Evolutionary conservation across 2,888 invertebrate genomes (phyloP).

Genomic region (Rhyacophila evoluta): DNA sequence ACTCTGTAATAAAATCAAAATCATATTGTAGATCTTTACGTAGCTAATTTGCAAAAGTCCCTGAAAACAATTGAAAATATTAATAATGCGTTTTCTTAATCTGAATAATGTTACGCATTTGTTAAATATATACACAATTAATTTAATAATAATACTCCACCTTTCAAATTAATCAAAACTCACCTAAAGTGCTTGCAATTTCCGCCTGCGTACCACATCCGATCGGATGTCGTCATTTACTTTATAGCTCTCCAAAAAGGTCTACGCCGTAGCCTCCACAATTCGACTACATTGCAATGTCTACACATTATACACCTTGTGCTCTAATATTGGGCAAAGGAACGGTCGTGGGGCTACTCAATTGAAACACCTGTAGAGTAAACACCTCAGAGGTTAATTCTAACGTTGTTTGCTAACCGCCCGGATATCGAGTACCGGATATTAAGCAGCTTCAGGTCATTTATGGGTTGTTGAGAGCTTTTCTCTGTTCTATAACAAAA

Average conservation of each 20-base stretch:
- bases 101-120: too few relatives aligned
- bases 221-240: slow-evolving; percentile 47
- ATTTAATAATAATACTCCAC: too few relatives aligned
- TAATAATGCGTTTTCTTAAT: too few relatives aligned
- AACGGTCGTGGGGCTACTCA: background rate
- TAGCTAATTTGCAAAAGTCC: too few relatives aligned
- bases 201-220: slow-evolving; percentile 45
- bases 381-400: slow-evolving; percentile 32
- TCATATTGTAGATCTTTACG: too few relatives aligned
- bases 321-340: background rate
- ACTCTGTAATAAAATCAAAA: too few relatives aligned
- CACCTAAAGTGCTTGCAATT: slow-evolving; percentile 29
- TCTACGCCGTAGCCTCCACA: slow-evolving; percentile 5
- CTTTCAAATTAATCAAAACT: slow-evolving; percentile 23
- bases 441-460: too few relatives aligned
- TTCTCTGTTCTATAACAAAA: too few relatives aligned
- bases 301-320: slow-evolving; percentile 1
- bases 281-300: slow-evolving; percentile 13
- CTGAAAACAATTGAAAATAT: too few relatives aligned
- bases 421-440: background rate
- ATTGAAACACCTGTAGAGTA: background rate
- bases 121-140: too few relatives aligned
- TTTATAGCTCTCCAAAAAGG: background rate
- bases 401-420: slow-evolving; percentile 32
- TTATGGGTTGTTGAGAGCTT: too few relatives aligned